Evolutionary conservation across 2,888 invertebrate species (phyloP).

Genomic region (Aporophyla lueneburgensis): DNA sequence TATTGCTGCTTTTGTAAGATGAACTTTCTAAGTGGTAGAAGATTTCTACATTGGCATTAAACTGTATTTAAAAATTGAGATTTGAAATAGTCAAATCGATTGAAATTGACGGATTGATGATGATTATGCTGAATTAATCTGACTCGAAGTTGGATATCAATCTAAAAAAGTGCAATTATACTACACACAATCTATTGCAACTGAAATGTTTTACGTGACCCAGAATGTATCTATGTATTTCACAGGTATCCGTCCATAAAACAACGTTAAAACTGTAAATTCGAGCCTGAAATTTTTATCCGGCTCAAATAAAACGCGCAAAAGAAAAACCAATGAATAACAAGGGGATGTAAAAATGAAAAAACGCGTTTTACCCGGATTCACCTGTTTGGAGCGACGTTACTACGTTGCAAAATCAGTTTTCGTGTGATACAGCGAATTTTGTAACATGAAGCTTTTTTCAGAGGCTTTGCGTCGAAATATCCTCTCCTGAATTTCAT

Average conservation of each 20-base stretch:
- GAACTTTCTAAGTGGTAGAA: no score
- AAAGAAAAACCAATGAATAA: slow-evolving; percentile 24
- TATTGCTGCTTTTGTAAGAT: no score
- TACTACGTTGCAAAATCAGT: slow-evolving; percentile 35
- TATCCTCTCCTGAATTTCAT: slow-evolving; percentile 7
- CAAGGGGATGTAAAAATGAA: slow-evolving; percentile 21
- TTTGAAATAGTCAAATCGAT: no score
- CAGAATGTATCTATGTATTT: slow-evolving; percentile 24
- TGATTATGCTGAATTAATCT: no score
- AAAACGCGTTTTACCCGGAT: slow-evolving; percentile 13
- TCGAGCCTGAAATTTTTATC: slow-evolving; percentile 20
- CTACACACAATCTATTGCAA: not conserved
- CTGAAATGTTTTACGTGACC: slow-evolving; percentile 11
- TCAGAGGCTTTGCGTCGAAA: not conserved
- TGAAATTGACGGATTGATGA: no score
- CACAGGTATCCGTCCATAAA: not conserved
- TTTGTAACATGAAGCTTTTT: slow-evolving; percentile 22
- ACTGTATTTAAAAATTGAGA: no score
- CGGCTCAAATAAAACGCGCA: slow-evolving; percentile 14
- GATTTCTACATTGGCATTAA: no score
- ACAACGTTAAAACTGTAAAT: slow-evolving; percentile 24
- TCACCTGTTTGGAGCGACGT: not conserved
- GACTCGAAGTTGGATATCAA: not conserved
- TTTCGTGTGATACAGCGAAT: slow-evolving; percentile 6
- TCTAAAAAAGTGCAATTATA: not conserved